Evolutionary conservation across 1,140 invertebrate species (phyloP).

Genomic region (Acarapis woodi): DNA sequence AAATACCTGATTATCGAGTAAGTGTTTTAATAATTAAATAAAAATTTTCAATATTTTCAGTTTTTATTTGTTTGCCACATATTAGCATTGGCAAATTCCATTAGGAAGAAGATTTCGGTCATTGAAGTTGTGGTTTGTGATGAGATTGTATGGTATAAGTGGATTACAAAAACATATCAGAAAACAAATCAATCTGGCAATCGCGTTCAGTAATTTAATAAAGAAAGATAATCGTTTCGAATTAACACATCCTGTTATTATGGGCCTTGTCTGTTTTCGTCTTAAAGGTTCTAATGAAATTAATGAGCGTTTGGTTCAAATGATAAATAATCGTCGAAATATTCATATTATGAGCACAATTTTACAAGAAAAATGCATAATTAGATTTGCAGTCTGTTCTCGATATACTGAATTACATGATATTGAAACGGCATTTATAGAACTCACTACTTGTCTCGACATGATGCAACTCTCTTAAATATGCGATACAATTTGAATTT

Average conservation of each 20-base stretch:
- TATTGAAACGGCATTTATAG: slow-evolving; percentile 47
- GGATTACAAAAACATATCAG: slow-evolving; percentile 48
- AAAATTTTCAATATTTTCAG: neutral
- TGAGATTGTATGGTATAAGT: slow-evolving; percentile 42
- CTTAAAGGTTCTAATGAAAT: slow-evolving; percentile 32
- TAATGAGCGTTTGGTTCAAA: slow-evolving; percentile 40
- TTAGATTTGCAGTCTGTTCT: slow-evolving; percentile 56
- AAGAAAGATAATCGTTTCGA: slow-evolving; percentile 41
- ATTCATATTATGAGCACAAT: slow-evolving; percentile 54
- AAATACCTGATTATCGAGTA: slow-evolving; percentile 70
- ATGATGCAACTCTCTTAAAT: too few species aligned
- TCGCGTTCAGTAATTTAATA: slow-evolving; percentile 39
- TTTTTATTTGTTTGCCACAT: neutral
- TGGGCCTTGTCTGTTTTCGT: slow-evolving; percentile 67
- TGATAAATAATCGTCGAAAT: slow-evolving; percentile 39
- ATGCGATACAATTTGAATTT: neutral
- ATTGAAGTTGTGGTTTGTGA: slow-evolving; percentile 76
- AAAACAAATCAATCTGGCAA: slow-evolving; percentile 37
- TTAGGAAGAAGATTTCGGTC: slow-evolving; percentile 62
- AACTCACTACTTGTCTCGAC: too few species aligned
- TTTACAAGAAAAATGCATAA: slow-evolving; percentile 29
- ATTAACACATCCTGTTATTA: slow-evolving; percentile 30
- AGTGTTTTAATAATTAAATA: slow-evolving; percentile 9
- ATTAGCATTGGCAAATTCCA: slow-evolving; percentile 77
- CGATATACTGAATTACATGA: slow-evolving; percentile 33